Evolutionary conservation across 2,113 vertebrate species (phyloP).

Genomic region (Phyllostomus hastatus): DNA sequence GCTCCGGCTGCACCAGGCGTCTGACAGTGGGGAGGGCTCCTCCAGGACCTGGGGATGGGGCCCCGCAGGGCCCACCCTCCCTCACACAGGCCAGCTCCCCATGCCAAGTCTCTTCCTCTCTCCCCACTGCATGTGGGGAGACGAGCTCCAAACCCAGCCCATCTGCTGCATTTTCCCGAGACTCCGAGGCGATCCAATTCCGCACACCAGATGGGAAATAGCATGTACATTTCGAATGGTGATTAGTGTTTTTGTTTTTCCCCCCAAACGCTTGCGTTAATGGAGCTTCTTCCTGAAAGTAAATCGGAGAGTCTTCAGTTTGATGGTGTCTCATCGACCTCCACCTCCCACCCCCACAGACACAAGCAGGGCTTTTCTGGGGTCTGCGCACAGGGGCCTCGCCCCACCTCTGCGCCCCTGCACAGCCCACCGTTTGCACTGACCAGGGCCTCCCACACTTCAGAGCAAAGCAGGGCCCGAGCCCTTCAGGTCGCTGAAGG

Average conservation of each 20-base stretch:
- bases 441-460: not conserved
- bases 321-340: slow-evolving; percentile 10
- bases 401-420: not conserved
- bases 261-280: slow-evolving; percentile 60
- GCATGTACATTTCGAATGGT: slow-evolving; percentile 59
- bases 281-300: slow-evolving; percentile 60
- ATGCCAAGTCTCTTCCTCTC: slow-evolving; percentile 58
- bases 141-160: slow-evolving; percentile 65
- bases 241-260: slow-evolving; percentile 70
- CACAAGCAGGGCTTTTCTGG: not conserved
- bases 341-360: not conserved
- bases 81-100: slow-evolving; percentile 7
- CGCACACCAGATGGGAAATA: slow-evolving; percentile 66
- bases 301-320: slow-evolving; percentile 59
- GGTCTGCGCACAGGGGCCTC: not conserved
- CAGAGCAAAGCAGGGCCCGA: not conserved
- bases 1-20: slow-evolving; percentile 9
- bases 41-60: slow-evolving; percentile 26
- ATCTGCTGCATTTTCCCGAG: slow-evolving; percentile 58
- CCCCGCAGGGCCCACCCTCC: not conserved
- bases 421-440: not conserved
- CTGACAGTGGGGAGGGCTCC: not conserved
- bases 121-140: slow-evolving; percentile 52
- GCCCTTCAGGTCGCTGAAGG: not conserved
- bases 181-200: slow-evolving; percentile 57